Evolutionary conservation across 2,113 vertebrate species (phyloP), one percentile per base, ranked within the genome.

Genomic region (Baryphthengus martii): DNA sequence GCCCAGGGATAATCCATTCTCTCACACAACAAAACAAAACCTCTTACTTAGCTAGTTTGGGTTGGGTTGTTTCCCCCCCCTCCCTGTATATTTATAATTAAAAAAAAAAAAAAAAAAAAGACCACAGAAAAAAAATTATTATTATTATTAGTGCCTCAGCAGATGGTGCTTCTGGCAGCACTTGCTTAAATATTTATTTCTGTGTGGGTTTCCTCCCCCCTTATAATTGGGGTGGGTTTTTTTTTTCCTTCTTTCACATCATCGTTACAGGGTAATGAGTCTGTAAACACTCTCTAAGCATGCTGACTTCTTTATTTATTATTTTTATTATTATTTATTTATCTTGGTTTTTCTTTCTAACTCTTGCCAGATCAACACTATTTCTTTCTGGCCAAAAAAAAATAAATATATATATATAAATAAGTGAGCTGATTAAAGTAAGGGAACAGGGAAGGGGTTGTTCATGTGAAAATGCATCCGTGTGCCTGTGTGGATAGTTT

Each of bases 141-240:
- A 91, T 96, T 89, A 94, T 97, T 93, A 95, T 98, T 96, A 97
- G 95, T 92, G 96, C 97, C 96, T 98, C 96, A 97, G 97, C 99
- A 99, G 98, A 99, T 99, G 99, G 98, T 98, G 97, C 97, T 98
- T 98, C 98, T 99, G 98, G 98, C 99, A 99, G 98, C 97, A 95
- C 97, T 98, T 97, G 97, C 95, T 98, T 98, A 98, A 99, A 99
- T 99, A 98, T 98, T 98, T 99, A 98, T 99, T 99, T 98, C 98
- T 98, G 95, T 98, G 98, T 98, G 98, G 98, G 98, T 98, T 98
- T 98, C 94, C 91, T 89, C 91, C 95, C 93, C 93, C 88, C 78
- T 97, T 98, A 97, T 98, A 98, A 98, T 98, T 98, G 98, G 98
- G 98, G 98, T 98, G 94, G 85, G 73, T 98, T 97, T 98, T 98